Base-by-base conservation (phyloP, 2,797 vertebrate genomes). In the Ceryle rudis region DNA sequence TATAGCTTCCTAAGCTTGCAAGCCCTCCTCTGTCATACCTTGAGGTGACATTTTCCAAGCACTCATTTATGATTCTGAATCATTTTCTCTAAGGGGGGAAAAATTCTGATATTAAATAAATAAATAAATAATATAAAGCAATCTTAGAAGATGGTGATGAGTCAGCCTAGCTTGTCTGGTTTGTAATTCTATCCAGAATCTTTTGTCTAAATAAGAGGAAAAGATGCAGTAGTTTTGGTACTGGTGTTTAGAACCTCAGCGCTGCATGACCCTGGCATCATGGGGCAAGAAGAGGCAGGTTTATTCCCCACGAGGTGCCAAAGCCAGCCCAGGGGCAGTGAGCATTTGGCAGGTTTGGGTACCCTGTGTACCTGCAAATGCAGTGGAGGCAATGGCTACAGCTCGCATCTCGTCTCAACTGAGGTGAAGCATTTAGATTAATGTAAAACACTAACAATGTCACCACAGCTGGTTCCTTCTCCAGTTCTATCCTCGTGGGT, bases 51-150 rank as follows among this genome's bases (percentile, higher is more conserved):
- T 88, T 96, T 96, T 94, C 95, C 86, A 97, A 86, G 64, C 33
- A 74, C 64, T 95, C 61, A 69, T 93, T 96, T 96, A 94, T 95
- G 80, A 84, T 97, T 96, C 89, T 1, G 39, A 97, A 96, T 94
- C 10, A 93, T 96, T 97, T 97, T 96, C 91, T 96, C 85, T 94
- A 71, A 78, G 64, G 67, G 64, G 16, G 33, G 23, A 9, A 39
- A 72, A 89, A 25, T n/a, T n/a, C 77, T 41, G 74, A 87, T 85
- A 87, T 85, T 81, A 23, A 49, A 49, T 14, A 49, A 57, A 88
- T 18, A 5, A 49, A 52, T 21, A 81, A 60, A 31, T 21, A 20
- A 8, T 18, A 8, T 18, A 67, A 15, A 21, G 5, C 21, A 79
- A 64, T 65, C 47, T 39, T 78, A 91, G 93, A 93, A 93, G 78